A percentile compares a stretch with the other conserved stretches of the same genome.
phyloP scores from a whole-genome alignment of 2,113 vertebrate species.

The Podarcis cretensis region DNA sequence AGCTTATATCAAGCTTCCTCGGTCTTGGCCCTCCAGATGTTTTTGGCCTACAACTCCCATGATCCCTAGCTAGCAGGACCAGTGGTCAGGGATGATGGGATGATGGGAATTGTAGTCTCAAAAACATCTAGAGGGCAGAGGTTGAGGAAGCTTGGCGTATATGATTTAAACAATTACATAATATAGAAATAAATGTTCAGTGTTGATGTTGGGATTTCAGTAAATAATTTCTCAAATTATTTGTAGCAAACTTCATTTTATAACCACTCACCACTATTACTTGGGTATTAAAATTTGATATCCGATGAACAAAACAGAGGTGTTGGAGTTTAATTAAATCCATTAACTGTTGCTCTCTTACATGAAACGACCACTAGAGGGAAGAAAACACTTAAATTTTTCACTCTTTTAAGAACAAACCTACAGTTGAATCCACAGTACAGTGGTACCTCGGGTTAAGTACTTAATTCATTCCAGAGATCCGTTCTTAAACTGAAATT shows the following conservation, averaged over 20 bases:
- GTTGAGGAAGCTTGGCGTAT: too few species aligned
- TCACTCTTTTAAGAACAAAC: neutral
- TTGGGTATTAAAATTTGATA: neutral
- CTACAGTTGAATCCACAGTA: neutral
- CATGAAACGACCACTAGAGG: constrained; percentile 18
- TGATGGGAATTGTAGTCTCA: too few species aligned
- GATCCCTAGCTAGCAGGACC: too few species aligned
- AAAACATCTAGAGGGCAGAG: too few species aligned
- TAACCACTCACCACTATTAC: neutral
- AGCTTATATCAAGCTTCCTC: too few species aligned
- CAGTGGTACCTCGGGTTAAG: too few species aligned
- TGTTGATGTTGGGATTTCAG: neutral
- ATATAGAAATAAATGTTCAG: neutral
- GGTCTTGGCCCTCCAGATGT: too few species aligned
- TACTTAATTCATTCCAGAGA: too few species aligned
- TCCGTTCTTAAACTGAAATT: too few species aligned
- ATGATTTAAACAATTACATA: neutral
- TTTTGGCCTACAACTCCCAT: too few species aligned
- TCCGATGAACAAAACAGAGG: neutral
- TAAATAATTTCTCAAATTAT: neutral
- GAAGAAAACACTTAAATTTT: neutral
- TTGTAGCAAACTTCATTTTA: neutral
- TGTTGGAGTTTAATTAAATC: neutral
- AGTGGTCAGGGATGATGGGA: too few species aligned
- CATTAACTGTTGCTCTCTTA: neutral